A percentile compares a stretch with the other conserved stretches of the same genome.
These are phyloP conservation scores for Cyphomyrus discorhynchus DNA, from an alignment of 2,113 vertebrate genomes.

Conservation along the genomic window DNA sequence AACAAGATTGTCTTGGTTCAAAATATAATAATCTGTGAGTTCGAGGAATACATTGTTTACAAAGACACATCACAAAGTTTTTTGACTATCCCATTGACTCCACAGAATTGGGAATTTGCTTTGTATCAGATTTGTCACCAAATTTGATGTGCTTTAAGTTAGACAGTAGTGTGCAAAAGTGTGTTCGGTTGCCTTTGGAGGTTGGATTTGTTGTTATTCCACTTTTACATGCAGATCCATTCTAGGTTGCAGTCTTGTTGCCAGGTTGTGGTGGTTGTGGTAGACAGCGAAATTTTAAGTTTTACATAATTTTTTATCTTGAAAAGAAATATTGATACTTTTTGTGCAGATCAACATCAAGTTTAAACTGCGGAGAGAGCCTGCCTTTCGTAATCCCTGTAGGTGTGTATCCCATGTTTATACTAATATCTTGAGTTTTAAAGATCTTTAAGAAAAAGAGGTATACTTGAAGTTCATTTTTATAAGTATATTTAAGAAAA, in stretches of 20 bases:
- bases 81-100: too few relatives aligned
- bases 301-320: neutral
- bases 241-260: neutral
- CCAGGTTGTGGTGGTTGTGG: neutral
- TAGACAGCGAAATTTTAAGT: neutral
- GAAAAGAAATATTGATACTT: neutral
- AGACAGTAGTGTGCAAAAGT: neutral
- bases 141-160: neutral
- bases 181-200: neutral
- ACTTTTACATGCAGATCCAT: neutral
- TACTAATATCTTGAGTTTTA: neutral
- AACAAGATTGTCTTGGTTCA: too few relatives aligned
- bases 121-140: too few relatives aligned
- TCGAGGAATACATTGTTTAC: too few relatives aligned
- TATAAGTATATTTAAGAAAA: too few relatives aligned
- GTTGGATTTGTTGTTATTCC: neutral
- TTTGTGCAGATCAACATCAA: neutral
- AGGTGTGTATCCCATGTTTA: neutral
- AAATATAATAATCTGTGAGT: too few relatives aligned
- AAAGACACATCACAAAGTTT: too few relatives aligned
- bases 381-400: neutral
- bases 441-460: neutral
- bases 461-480: neutral
- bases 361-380: neutral
- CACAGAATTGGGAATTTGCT: too few relatives aligned